Evolutionary conservation across 2,113 vertebrate species (phyloP).

Genomic region (Crotophaga sulcirostris): DNA sequence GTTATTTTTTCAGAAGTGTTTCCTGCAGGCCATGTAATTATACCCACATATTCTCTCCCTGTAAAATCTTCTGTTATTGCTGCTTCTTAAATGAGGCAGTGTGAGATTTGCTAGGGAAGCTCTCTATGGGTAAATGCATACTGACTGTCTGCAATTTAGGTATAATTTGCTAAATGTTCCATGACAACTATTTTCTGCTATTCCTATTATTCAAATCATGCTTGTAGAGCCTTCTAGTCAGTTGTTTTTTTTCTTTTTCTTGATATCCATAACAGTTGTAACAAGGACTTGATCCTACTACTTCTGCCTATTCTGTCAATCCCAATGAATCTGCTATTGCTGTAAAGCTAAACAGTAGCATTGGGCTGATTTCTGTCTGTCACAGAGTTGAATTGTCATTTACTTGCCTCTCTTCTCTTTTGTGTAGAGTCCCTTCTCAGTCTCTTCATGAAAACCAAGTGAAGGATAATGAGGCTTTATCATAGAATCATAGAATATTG

Average conservation of each 20-base stretch:
- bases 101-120: not conserved
- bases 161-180: constrained; percentile 19
- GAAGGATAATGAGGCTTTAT: not conserved
- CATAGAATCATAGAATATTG: too few species aligned
- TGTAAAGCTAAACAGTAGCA: not conserved
- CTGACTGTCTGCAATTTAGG: not conserved
- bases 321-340: not conserved
- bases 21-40: constrained; percentile 20
- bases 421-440: not conserved
- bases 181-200: not conserved
- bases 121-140: not conserved
- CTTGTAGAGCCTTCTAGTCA: not conserved
- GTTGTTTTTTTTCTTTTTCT: not conserved
- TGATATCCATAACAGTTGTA: not conserved
- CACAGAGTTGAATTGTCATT: not conserved
- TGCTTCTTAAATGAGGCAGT: not conserved
- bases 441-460: not conserved
- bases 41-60: not conserved
- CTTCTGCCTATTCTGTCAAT: not conserved
- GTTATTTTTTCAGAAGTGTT: not conserved
- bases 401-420: not conserved
- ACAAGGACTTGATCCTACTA: not conserved
- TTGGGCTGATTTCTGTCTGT: not conserved
- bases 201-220: not conserved
- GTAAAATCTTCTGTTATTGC: not conserved